A percentile compares a stretch with the other conserved stretches of the same genome.
phyloP scores from a whole-genome alignment of 2,888 invertebrate species.

The Orgyia antiqua region DNA sequence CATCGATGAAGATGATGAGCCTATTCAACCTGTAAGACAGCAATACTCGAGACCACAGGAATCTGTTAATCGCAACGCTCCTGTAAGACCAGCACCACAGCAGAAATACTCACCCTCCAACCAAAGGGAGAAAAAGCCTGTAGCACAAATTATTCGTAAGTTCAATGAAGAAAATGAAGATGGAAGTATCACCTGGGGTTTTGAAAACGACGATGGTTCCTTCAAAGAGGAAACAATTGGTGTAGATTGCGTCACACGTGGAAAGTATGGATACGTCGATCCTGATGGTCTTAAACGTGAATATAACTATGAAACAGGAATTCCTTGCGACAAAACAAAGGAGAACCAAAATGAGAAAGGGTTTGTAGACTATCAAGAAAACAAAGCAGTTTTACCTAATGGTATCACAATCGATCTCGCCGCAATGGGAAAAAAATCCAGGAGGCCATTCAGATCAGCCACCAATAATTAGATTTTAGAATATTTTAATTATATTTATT shows the following conservation, averaged over 20 bases:
- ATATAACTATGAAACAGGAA: slow-evolving; percentile 90
- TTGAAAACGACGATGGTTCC: slow-evolving; percentile 91
- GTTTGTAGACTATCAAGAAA: slow-evolving; percentile 85
- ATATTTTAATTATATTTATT: slow-evolving; percentile 56
- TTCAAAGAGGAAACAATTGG: slow-evolving; percentile 92
- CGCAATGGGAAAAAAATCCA: slow-evolving; percentile 84
- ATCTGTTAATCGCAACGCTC: slow-evolving; percentile 44
- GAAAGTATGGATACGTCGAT: slow-evolving; percentile 90
- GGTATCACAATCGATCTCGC: slow-evolving; percentile 84
- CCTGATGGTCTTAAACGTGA: slow-evolving; percentile 90
- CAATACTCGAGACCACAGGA: slow-evolving; percentile 65
- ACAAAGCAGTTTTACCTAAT: slow-evolving; percentile 84
- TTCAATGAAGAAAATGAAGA: slow-evolving; percentile 89
- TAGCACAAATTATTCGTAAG: slow-evolving; percentile 83
- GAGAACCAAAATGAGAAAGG: slow-evolving; percentile 78
- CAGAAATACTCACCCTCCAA: slow-evolving; percentile 61
- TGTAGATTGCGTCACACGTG: slow-evolving; percentile 85
- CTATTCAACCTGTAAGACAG: slow-evolving; percentile 61
- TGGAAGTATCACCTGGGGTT: slow-evolving; percentile 92
- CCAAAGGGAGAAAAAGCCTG: slow-evolving; percentile 81
- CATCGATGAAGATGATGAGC: slow-evolving; percentile 62
- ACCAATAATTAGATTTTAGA: slow-evolving; percentile 62
- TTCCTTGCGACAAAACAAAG: slow-evolving; percentile 80
- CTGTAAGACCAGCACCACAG: slow-evolving; percentile 52
- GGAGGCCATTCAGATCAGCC: slow-evolving; percentile 80